Evolutionary conservation across 2,797 vertebrate species (phyloP).

Genomic region (Hippocampus kuda): DNA sequence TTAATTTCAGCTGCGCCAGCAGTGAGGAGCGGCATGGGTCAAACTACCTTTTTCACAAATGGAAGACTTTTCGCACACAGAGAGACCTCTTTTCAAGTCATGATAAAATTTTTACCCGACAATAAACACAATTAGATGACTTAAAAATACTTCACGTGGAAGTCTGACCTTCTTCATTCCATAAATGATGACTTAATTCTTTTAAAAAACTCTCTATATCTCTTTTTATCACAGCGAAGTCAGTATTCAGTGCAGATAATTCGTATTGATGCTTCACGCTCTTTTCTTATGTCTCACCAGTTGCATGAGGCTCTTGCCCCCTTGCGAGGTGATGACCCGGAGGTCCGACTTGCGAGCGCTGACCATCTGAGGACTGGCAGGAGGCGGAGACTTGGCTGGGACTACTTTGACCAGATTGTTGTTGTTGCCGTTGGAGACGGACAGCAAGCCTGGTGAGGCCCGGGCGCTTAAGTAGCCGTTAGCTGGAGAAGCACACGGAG

Average conservation of each 20-base stretch:
- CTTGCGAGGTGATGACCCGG: slow-evolving; percentile 92
- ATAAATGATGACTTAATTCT: too few species aligned
- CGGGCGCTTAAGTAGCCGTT: slow-evolving; percentile 93
- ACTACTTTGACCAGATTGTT: slow-evolving; percentile 86
- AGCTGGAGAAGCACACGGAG: slow-evolving; percentile 57
- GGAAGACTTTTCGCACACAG: background rate
- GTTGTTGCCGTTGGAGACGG: slow-evolving; percentile 88
- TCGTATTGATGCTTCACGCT: background rate
- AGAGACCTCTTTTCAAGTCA: background rate
- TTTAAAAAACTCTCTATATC: too few species aligned
- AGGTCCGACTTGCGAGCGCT: slow-evolving; percentile 89
- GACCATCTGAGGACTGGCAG: slow-evolving; percentile 73
- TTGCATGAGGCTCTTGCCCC: slow-evolving; percentile 86
- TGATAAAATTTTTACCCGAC: slow-evolving; percentile 28
- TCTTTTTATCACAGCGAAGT: too few species aligned
- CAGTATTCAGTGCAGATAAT: too few species aligned
- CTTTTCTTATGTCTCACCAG: slow-evolving; percentile 70
- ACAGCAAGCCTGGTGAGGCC: slow-evolving; percentile 87
- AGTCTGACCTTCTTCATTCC: background rate
- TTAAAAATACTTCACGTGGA: background rate
- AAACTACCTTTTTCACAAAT: background rate
- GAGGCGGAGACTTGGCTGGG: slow-evolving; percentile 78
- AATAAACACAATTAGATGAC: too few species aligned
- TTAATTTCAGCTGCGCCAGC: background rate
- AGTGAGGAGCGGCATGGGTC: background rate